Conservation (phyloP, 2,888 invertebrate genomes). For the Eustalomyia histrio region DNA sequence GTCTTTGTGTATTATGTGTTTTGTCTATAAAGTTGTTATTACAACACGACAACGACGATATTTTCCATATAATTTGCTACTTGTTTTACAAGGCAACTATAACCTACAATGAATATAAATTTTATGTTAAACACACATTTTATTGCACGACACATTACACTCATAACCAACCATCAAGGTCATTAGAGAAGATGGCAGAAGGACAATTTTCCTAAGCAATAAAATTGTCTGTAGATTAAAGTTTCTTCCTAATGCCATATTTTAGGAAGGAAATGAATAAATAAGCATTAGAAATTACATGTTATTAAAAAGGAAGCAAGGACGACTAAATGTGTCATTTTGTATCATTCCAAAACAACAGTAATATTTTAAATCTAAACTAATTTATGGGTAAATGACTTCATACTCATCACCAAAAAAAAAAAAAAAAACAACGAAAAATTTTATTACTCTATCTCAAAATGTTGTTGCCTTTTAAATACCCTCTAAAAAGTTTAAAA, state of each 20-base stretch:
- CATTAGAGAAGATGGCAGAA: conserved; percentile 52
- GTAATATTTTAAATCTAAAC: conserved; percentile 23
- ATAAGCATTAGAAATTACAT: conserved; percentile 37
- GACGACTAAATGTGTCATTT: not conserved
- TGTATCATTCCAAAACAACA: not conserved
- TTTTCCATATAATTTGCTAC: conserved; percentile 33
- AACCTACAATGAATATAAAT: conserved; percentile 59
- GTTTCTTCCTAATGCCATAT: conserved; percentile 19
- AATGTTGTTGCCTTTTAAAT: conserved; percentile 34
- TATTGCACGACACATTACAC: conserved; percentile 22
- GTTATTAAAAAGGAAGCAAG: conserved; percentile 22
- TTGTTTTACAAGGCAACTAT: conserved; percentile 40
- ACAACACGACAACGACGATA: conserved; percentile 5
- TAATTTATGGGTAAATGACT: conserved; percentile 49
- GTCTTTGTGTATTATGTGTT: conserved; percentile 4
- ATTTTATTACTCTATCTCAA: not conserved
- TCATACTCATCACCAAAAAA: conserved; percentile 13
- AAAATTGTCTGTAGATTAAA: conserved; percentile 61
- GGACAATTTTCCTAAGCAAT: conserved; percentile 57
- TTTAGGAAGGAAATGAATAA: conserved; percentile 28
- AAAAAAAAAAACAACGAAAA: no score
- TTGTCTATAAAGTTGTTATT: not conserved
- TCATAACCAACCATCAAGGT: conserved; percentile 59
- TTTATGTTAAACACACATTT: conserved; percentile 51
- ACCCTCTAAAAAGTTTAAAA: conserved; percentile 40